Evolutionary conservation across 2,888 invertebrate genomes (phyloP).

Genomic region (Beris chalybata): DNA sequence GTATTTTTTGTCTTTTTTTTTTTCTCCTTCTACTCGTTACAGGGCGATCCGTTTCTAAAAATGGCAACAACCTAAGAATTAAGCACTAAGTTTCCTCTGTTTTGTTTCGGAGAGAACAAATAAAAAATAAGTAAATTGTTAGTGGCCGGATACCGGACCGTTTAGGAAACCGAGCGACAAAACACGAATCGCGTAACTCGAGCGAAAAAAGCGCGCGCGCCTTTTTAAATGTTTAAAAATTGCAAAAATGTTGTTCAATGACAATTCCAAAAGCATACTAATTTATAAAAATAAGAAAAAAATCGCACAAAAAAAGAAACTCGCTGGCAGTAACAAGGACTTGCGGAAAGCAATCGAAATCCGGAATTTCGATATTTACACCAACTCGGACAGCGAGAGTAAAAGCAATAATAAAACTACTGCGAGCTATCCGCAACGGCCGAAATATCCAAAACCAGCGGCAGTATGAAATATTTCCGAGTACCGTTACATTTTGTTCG

Average conservation of each 20-base stretch:
- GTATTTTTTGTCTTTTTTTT: slow-evolving; percentile 5
- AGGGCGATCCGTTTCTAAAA: slow-evolving; percentile 15
- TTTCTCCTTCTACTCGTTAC: slow-evolving; percentile 17
- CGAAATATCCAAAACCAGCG: too few relatives aligned
- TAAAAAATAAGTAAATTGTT: neutral
- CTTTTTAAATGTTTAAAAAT: slow-evolving; percentile 28
- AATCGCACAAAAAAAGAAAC: neutral
- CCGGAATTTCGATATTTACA: too few relatives aligned
- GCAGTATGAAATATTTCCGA: too few relatives aligned
- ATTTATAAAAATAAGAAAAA: slow-evolving; percentile 29
- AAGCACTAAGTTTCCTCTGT: neutral
- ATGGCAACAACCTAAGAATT: slow-evolving; percentile 19
- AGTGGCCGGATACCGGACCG: neutral
- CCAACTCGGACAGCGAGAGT: too few relatives aligned
- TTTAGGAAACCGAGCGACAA: too few relatives aligned
- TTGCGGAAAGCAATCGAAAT: too few relatives aligned
- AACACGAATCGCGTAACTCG: too few relatives aligned
- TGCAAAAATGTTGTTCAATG: slow-evolving; percentile 31
- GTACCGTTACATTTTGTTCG: too few relatives aligned
- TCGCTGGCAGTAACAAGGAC: too few relatives aligned
- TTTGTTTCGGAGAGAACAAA: too few relatives aligned
- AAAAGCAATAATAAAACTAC: too few relatives aligned
- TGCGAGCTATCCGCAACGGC: too few relatives aligned
- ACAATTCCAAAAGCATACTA: slow-evolving; percentile 23
- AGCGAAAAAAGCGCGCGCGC: neutral